Evolutionary conservation across 2,888 invertebrate genomes (phyloP), one percentile per base, ranked within the genome.

Genomic region (Oscheius sp.): DNA sequence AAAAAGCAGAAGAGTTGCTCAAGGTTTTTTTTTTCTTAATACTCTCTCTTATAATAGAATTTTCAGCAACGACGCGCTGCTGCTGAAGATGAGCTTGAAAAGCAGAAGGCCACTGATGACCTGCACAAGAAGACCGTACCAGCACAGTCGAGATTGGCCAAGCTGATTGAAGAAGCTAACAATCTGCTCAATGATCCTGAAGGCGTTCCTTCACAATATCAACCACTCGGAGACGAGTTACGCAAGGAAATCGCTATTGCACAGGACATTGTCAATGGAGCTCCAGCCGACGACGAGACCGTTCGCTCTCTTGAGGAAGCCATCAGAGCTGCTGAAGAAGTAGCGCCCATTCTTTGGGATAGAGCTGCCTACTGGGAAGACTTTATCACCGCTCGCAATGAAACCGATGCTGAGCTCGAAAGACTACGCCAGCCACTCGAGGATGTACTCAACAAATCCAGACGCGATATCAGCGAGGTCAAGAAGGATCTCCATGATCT

Each of bases 331-430:
- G 76, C 76, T 33, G 70, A 74, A 34, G 65, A 61, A 34, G 64
- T 74, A 20, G 63, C 61, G 31, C 75, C 75, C 25, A 67, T 71
- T 48, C 79, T 82, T 33, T 74, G 74, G 27, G 71, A 78, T 34
- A 71, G 76, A 57, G 64, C 72, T 53, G 61, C 63, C 17, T 64
- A 71, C 23, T 81, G 79, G 78, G 53, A 73, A 10, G 71, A 73
- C 20, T 83, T 83, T 46, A 72, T 78, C 4, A 66, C 67, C 1
- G 70, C 73, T 29, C 79, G 79, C 17, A 80, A 82, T 39, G 67
- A 68, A 10, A 73, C 78, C 23, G 79, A 77, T 68, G 69, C 74
- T 31, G 64, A 73, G 63, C 70, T 80, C 53, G 79, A 77, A 12
- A 37, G 67, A 55, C 69, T 76, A 15, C 76, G 74, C 27, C 55